Conservation (phyloP, 2,888 invertebrate genomes). For the Fragum fragum region DNA sequence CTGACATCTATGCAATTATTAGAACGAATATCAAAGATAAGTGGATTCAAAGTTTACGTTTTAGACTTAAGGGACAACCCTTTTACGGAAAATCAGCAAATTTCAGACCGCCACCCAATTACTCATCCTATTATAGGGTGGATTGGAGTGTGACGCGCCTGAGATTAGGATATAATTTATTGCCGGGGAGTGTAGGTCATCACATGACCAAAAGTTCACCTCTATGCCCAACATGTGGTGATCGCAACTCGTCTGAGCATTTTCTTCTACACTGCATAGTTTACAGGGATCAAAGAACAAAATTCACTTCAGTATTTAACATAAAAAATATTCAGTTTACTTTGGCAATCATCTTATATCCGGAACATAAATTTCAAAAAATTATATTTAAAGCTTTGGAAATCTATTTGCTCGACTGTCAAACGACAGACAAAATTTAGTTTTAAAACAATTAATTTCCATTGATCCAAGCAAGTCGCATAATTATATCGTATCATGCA, state of each 20-base stretch:
- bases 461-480: too few relatives aligned
- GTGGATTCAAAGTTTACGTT: neutral
- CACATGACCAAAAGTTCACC: neutral
- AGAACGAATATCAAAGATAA: neutral
- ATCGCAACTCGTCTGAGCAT: neutral
- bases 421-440: conserved; percentile 16
- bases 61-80: too few relatives aligned
- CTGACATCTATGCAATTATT: neutral
- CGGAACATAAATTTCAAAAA: neutral
- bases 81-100: too few relatives aligned
- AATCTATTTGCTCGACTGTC: conserved; percentile 2
- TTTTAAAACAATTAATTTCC: neutral
- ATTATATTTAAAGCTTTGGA: neutral
- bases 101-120: neutral
- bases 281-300: neutral
- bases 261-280: neutral
- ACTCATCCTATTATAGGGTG: neutral
- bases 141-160: conserved; percentile 17
- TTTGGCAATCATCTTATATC: neutral
- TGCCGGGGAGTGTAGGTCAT: conserved; percentile 4
- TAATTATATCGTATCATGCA: too few relatives aligned
- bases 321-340: neutral
- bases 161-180: conserved; percentile 1
- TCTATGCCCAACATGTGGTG: neutral
- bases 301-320: neutral